Base-by-base conservation (phyloP, 2,888 invertebrate species). In the Apotomis turbidana region DNA sequence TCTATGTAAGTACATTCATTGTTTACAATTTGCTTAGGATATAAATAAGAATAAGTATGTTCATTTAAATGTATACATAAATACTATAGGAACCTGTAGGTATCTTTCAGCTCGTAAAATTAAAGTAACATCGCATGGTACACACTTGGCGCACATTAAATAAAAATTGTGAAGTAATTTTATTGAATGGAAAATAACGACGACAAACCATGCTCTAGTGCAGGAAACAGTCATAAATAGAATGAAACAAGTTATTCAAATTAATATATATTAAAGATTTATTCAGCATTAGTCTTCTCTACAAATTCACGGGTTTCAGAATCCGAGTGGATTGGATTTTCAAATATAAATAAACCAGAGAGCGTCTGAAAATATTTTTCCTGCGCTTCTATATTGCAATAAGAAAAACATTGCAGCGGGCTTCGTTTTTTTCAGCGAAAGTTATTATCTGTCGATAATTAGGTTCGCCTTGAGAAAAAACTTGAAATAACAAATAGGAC, bases 301-400 rank as follows among this genome's bases (percentile, higher is more conserved):
- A 41, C 9, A 41, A 51, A 49, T 62, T 62, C 57, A 62, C 57
- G 62, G 52, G 62, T 46, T 70, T 46, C 57, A 38, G 61, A 15
- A 61, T 61, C 55, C 46, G 36, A 70, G 49, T 15, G 57, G 49
- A 62, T 70, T 57, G 49, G 15, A 62, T 70, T 69, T 61, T 67
- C 38, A 67, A 61, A 62, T 55, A 71, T 49, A 68, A 68, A 67
- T 58, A 62, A 51, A 57, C 49, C 27, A 6, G 57, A 62, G 36
- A 60, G 52, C 54, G 66, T 49, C 60, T 51, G 55, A 61, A 67
- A 67, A 55, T 13, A 55, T 49, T 71, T 55, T 71, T 55, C 54
- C 46, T 49, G 38, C 66, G 54, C 55, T 57, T 60, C 70, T 66
- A n/a, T 66, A 49, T 49, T 59, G 46, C 59, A 66, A 71, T 51